Evolutionary conservation across 2,113 vertebrate species (phyloP), one percentile per base, ranked within the genome.

Genomic region (Anguilla japonica): DNA sequence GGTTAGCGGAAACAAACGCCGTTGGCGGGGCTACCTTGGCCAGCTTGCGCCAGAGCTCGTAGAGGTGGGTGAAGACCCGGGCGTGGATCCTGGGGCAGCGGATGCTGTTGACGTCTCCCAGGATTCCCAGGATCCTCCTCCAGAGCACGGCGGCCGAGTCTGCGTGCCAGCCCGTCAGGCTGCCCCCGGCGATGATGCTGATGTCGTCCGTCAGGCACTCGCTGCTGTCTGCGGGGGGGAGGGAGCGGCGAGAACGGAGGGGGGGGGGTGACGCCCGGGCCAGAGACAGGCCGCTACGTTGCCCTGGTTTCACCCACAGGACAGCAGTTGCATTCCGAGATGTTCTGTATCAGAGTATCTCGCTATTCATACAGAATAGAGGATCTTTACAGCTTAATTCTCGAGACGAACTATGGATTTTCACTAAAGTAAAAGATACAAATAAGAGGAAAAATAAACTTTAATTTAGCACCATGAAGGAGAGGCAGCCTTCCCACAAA

Each of bases 151-250:
- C 97, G 1, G 98, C 98, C 16, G 98, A 99, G 91, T 99, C 98
- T 0, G 98, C 95, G 87, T 98, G 98, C 98, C 98, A 99, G 22
- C 98, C 98, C 0, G 96, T 95, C 71, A 99, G 96, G 88, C 95
- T 98, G 83, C 98, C 98, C 63, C 98, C 98, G 41, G 98, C 98
- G 85, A 99, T 98, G 88, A 99, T 98, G 91, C 98, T 99, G 91
- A 97, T 96, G 90, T 99, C 97, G 26, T 99, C 98, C 15, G 97
- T 95, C 79, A 99, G 96, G 92, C 96, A 98, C 87, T 99, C 98
- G 0, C 96, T 98, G 79, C 98, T 99, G 86, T 99, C 98, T 99
- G 93, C 2, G 91, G 90, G 75, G 83, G 83, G 84, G 29, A 75
- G 29, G 20, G 26, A 29, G 41, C 22, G 67, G 41, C 29, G n/a